Evolutionary conservation across 2,797 vertebrate genomes (phyloP), one percentile per base, ranked within the genome.

Genomic region (Peromyscus nudipes): DNA sequence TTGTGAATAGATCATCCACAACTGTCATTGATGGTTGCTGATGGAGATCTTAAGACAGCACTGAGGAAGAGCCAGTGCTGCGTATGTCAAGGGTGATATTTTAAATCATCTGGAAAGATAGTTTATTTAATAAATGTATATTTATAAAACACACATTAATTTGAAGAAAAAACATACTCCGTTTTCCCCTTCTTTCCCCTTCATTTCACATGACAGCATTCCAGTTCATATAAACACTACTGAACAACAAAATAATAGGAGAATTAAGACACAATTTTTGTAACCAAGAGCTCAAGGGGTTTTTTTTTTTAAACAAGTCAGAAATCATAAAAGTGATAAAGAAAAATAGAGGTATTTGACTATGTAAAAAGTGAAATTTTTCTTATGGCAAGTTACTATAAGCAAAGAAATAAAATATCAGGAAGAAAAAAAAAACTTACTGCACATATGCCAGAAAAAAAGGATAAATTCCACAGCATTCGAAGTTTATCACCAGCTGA

Each of bases 91-190:
- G 55, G 46, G 16, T 84, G 49, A 21, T 43, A 43, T 94, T 96
- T 92, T 69, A 96, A 81, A 75, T 62, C 67, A 79, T 23, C 89
- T 82, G 60, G 25, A 60, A 82, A 67, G 37, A 67, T 43, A 29
- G 6, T 79, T 85, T 92, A 75, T 79, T 85, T 90, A 83, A 43
- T 91, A 93, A 91, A 49, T 87, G 23, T 52, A 52, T 52, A 52
- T 52, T 52, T 52, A 52, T 52, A 21, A 37, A 93, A 16, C 91
- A 80, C 64, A 43, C 57, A 21, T 73, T 81, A 77, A 79, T 96
- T n/a, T 93, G 76, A 82, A 95, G 94, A 93, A 49, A 91, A 95
- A 55, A 37, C 55, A 76, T 21, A 64, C 52, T 85, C n/a, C 55
- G 17, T 92, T n/a, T n/a, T n/a, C n/a, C n/a, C n/a, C n/a, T n/a